These are phyloP conservation scores for Corythucha ciliata DNA, from an alignment of 2,888 invertebrate species.

Conservation along the genomic window DNA sequence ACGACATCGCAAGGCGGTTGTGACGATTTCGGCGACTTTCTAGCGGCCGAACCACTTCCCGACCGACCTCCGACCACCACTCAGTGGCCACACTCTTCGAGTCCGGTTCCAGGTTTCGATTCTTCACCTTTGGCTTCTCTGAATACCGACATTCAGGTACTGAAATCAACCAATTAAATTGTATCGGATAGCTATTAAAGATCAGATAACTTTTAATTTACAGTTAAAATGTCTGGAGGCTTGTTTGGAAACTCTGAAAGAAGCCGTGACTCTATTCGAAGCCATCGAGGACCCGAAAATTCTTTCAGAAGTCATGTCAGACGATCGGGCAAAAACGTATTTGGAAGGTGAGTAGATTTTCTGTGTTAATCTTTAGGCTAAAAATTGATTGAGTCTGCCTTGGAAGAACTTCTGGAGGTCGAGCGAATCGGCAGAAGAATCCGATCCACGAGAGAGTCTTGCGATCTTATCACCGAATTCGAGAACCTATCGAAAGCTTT, in stretches of 20 bases:
- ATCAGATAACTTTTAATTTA: constrained; percentile 9
- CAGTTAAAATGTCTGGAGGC: constrained; percentile 42
- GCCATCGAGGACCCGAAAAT: constrained; percentile 46
- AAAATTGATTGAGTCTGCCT: constrained; percentile 1
- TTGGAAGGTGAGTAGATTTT: constrained; percentile 31
- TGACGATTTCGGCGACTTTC: constrained; percentile 46
- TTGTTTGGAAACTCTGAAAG: constrained; percentile 46
- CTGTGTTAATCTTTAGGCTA: neutral
- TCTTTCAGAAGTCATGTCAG: constrained; percentile 46
- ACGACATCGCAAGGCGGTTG: constrained; percentile 28
- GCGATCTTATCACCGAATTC: constrained; percentile 20
- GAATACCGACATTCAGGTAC: constrained; percentile 30
- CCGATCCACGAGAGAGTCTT: constrained; percentile 19
- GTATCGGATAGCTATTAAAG: too few species aligned
- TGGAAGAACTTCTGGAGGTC: constrained; percentile 27
- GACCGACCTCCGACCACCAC: constrained; percentile 8
- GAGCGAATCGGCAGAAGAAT: constrained; percentile 25
- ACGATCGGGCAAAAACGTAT: constrained; percentile 33
- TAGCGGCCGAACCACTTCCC: constrained; percentile 29
- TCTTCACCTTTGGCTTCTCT: too few species aligned
- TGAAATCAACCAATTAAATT: too few species aligned
- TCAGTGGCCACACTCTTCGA: neutral
- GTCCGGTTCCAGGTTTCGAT: neutral
- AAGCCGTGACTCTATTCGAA: constrained; percentile 48
- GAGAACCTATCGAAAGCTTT: constrained; percentile 21